A percentile compares a stretch with the other conserved stretches of the same genome.
phyloP scores from a whole-genome alignment of 92 coral and sea anemone genomes.

The Heliopora coerulea region DNA sequence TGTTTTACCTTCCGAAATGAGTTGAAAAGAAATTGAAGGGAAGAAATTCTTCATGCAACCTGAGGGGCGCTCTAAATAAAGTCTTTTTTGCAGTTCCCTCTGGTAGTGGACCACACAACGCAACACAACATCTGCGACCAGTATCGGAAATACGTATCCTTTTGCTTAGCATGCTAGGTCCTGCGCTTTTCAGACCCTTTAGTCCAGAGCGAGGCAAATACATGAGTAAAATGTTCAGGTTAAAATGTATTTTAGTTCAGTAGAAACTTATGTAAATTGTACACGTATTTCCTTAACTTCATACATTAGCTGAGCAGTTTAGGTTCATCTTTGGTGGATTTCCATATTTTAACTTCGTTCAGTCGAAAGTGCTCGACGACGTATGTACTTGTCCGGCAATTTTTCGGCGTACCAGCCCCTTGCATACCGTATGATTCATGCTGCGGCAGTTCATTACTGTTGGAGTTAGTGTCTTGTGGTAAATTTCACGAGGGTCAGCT shows the following conservation, averaged over 20 bases:
- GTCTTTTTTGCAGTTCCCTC: slow-evolving; percentile 24
- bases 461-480: too few species aligned
- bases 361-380: slow-evolving; percentile 94
- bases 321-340: slow-evolving; percentile 76
- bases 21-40: too few species aligned
- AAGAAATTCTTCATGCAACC: too few species aligned
- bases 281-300: slow-evolving; percentile 49
- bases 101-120: slow-evolving; percentile 8
- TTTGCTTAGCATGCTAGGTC: too few species aligned
- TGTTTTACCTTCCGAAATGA: too few species aligned
- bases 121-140: slow-evolving; percentile 62
- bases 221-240: not conserved
- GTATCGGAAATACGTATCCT: slow-evolving; percentile 95
- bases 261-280: too few species aligned
- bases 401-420: not conserved
- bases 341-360: slow-evolving; percentile 95
- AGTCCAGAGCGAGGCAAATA: too few species aligned
- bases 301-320: slow-evolving; percentile 66
- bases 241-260: too few species aligned
- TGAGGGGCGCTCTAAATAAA: not conserved
- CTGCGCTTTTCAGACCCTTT: too few species aligned
- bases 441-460: too few species aligned
- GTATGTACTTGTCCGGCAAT: slow-evolving; percentile 30
- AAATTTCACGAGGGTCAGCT: too few species aligned
- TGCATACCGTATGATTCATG: too few species aligned